phyloP scores from a whole-genome alignment of 1,140 invertebrate species.

The Bombus impatiens region DNA sequence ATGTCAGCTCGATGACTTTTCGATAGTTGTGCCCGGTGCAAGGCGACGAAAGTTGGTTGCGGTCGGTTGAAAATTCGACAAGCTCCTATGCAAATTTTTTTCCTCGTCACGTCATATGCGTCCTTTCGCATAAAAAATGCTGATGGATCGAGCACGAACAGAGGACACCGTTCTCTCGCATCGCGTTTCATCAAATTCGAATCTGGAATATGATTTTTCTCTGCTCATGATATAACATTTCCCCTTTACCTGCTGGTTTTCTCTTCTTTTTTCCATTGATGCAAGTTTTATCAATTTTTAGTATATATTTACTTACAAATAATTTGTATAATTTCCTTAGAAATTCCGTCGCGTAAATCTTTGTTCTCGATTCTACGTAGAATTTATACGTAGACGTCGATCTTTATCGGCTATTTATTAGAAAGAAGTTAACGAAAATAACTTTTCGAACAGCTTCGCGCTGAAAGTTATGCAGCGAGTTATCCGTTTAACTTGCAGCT shows the following conservation, averaged over 20 bases:
- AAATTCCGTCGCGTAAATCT: no score
- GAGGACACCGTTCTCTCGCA: neutral
- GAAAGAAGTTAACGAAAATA: no score
- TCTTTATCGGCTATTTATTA: no score
- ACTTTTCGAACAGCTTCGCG: no score
- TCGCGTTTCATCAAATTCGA: neutral
- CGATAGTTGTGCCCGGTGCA: constrained; percentile 72
- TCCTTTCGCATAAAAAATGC: constrained; percentile 79
- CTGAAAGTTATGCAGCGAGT: no score
- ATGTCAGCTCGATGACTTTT: constrained; percentile 81
- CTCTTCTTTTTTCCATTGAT: no score
- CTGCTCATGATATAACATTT: neutral
- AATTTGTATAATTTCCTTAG: no score
- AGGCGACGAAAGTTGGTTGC: constrained; percentile 55
- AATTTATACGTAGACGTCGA: no score
- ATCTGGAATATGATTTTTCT: neutral
- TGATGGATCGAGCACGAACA: constrained; percentile 70
- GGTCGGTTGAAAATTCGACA: constrained; percentile 69
- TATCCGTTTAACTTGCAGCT: no score
- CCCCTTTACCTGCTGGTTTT: neutral
- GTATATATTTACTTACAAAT: no score
- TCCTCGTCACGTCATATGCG: constrained; percentile 79
- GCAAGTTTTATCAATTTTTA: no score
- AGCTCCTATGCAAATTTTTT: constrained; percentile 80
- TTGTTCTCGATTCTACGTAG: no score